phyloP scores from a whole-genome alignment of 2,113 vertebrate genomes.

The Camelus bactrianus region DNA sequence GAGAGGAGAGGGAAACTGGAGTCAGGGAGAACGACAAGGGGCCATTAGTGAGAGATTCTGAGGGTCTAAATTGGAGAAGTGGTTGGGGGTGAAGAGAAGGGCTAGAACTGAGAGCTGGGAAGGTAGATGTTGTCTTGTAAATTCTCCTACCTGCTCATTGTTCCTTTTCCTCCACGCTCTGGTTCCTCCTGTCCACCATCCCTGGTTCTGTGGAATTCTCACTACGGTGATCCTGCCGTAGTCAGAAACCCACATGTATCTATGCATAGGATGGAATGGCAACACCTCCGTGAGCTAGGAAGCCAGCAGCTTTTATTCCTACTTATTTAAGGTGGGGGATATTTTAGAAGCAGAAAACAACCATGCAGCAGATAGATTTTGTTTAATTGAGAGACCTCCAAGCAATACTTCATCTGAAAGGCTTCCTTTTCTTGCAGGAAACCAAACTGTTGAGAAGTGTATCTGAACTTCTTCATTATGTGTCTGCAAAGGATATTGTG shows the following conservation, averaged over 20 bases:
- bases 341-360: constrained; percentile 39
- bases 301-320: neutral
- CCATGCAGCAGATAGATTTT: constrained; percentile 44
- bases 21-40: neutral
- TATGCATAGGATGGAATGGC: neutral
- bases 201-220: neutral
- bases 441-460: neutral
- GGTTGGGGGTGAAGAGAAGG: neutral
- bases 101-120: neutral
- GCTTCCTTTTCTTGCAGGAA: constrained; percentile 40
- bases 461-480: constrained; percentile 12
- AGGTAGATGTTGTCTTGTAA: neutral
- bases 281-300: neutral
- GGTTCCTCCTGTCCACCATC: neutral
- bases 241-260: neutral
- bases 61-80: neutral
- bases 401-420: constrained; percentile 38
- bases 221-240: neutral
- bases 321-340: neutral
- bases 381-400: constrained; percentile 29
- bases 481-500: neutral
- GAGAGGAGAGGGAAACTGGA: neutral
- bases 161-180: neutral
- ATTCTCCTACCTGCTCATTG: neutral
- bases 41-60: neutral